A percentile compares a stretch with the other conserved stretches of the same genome.
phyloP scores from a whole-genome alignment of 2,113 vertebrate species.

The Thamnaconus septentrionalis region DNA sequence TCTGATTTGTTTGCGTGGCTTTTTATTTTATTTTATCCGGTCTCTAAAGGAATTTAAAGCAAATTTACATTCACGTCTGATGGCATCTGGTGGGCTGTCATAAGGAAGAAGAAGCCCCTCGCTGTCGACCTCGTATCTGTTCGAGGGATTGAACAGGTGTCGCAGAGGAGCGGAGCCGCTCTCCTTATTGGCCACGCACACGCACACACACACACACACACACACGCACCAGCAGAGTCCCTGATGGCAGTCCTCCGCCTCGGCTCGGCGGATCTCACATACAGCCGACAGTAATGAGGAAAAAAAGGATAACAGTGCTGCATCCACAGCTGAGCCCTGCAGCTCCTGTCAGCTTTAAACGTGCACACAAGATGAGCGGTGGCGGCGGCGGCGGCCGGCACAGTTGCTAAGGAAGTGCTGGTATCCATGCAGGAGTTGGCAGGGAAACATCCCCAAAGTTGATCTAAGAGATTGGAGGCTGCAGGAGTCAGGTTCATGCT shows the following conservation, averaged over 20 bases:
- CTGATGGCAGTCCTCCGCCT: slow-evolving; percentile 53
- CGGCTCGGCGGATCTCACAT: slow-evolving; percentile 57
- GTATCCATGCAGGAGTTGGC: slow-evolving; percentile 72
- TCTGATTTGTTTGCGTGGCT: slow-evolving; percentile 25
- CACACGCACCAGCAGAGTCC: slow-evolving; percentile 43
- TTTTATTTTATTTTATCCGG: slow-evolving; percentile 3
- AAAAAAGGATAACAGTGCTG: slow-evolving; percentile 65
- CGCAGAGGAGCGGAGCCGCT: slow-evolving; percentile 15
- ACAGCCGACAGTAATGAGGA: slow-evolving; percentile 70
- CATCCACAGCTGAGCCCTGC: slow-evolving; percentile 73
- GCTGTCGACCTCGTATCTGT: slow-evolving; percentile 42
- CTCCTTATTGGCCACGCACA: slow-evolving; percentile 44
- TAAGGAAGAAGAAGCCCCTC: slow-evolving; percentile 21
- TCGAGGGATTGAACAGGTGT: slow-evolving; percentile 53
- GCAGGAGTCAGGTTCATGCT: slow-evolving; percentile 53
- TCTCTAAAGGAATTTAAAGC: too few species aligned
- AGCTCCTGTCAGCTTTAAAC: slow-evolving; percentile 65
- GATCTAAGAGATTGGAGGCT: slow-evolving; percentile 61
- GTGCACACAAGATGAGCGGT: slow-evolving; percentile 45
- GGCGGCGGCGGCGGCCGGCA: slow-evolving; percentile 63
- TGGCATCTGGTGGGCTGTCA: slow-evolving; percentile 45
- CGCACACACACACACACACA: slow-evolving; percentile 33
- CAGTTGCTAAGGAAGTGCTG: slow-evolving; percentile 74
- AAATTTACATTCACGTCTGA: slow-evolving; percentile 47
- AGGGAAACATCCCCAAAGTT: slow-evolving; percentile 65